A percentile compares a stretch with the other conserved stretches of the same genome.
Conservation (phyloP, 2,113 vertebrate species). For the Daubentonia madagascariensis region DNA sequence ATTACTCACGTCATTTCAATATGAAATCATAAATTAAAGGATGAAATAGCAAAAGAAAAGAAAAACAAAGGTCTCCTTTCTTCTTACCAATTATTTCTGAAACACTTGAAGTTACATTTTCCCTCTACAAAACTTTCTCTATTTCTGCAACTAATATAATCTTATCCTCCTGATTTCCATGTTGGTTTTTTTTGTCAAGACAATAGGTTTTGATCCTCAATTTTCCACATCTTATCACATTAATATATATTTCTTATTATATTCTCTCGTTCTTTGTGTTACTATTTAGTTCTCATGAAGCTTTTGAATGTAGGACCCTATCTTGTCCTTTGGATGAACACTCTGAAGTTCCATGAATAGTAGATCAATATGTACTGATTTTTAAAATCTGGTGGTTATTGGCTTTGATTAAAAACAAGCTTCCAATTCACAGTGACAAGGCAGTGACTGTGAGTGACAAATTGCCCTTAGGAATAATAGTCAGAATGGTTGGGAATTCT, state of each 20-base stretch:
- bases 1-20: neutral
- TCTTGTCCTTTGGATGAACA: neutral
- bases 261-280: neutral
- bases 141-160: neutral
- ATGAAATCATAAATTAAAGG: slow-evolving; percentile 2
- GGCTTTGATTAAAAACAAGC: neutral
- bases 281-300: neutral
- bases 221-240: neutral
- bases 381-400: neutral
- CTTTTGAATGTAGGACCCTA: neutral
- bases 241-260: neutral
- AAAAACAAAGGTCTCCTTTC: neutral
- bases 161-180: neutral
- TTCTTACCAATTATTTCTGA: neutral
- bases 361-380: neutral
- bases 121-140: neutral
- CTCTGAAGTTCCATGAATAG: neutral
- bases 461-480: neutral
- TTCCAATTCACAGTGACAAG: neutral
- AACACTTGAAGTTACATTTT: neutral
- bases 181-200: neutral
- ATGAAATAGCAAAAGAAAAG: neutral
- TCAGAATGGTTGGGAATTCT: neutral
- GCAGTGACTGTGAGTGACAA: neutral
- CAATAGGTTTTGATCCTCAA: neutral